Evolutionary conservation across 2,888 invertebrate species (phyloP), one percentile per base, ranked within the genome.

Genomic region (Ypsolopha scabrella): DNA sequence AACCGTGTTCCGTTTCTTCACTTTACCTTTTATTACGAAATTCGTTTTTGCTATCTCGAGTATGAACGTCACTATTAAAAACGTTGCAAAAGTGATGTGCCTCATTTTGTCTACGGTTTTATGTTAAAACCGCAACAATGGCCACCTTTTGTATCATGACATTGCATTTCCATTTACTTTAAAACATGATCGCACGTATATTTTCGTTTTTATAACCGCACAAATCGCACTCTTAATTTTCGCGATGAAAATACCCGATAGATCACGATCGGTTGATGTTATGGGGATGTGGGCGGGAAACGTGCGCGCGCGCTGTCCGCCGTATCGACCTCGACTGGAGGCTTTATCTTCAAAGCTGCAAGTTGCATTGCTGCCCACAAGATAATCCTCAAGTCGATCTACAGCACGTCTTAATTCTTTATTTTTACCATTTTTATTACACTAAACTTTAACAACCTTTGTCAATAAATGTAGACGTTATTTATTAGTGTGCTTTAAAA

Each of bases 281-380:
- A 46, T 35, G 33, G 37, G 14, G 37, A 37, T 13, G 36, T 13
- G 11, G 6, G 47, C 36, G 47, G 33, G 37, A 58, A 54, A 60
- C 62, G 72, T 63, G 85, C 82, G 80, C 78, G 74, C 83, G 83
- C 83, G 79, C 74, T 65, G 72, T 62, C 67, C 61, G 77, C 76
- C 76, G 76, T 69, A 64, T 72, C 59, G 72, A 72, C 69, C 66
- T 70, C 75, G 73, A 85, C 85, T 85, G 83, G 74, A 82, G 80
- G 82, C 75, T 80, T 68, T 74, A 75, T 75, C 69, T 72, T 60
- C 65, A 61, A 24, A 24, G 59, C 68, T 76, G 75, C 76, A 77
- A 70, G 71, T 67, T 74, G 73, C 74, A 80, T 77, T 35, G 35
- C 38, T 4, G 7, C 14, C 8, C 35, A 34, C 43, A 8, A n/a